Conservation (phyloP, 2,797 vertebrate genomes). For the Peromyscus attwateri region DNA sequence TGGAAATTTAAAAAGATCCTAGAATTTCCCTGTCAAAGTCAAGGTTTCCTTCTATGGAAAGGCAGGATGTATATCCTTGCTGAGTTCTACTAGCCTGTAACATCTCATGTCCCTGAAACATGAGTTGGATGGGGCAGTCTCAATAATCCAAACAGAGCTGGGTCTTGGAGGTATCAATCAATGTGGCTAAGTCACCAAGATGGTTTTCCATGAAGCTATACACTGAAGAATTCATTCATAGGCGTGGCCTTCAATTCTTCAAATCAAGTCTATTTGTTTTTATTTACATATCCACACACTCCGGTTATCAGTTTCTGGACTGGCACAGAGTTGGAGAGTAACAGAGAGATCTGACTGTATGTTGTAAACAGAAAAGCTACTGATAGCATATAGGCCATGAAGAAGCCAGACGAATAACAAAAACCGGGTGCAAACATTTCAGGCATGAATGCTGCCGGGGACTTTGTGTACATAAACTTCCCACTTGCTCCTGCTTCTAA, state of each 20-base stretch:
- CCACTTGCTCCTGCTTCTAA: slow-evolving; percentile 21
- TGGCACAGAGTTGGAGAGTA: neutral
- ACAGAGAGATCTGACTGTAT: neutral
- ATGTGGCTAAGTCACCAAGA: neutral
- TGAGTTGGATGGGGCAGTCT: neutral
- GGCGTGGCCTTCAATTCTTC: neutral
- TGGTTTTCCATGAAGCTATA: neutral
- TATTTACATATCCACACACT: slow-evolving; percentile 5
- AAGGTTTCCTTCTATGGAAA: slow-evolving; percentile 42
- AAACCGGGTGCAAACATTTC: slow-evolving; percentile 12
- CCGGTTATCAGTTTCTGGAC: slow-evolving; percentile 31
- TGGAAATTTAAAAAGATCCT: slow-evolving; percentile 10
- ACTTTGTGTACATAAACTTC: slow-evolving; percentile 26
- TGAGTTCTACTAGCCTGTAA: neutral
- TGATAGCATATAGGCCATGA: neutral
- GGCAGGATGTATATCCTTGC: neutral
- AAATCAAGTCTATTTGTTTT: neutral
- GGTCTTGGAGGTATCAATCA: neutral
- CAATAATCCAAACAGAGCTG: neutral
- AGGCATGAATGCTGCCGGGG: neutral
- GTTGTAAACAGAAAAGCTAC: slow-evolving; percentile 5
- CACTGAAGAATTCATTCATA: neutral
- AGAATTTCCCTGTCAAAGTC: neutral
- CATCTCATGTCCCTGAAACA: neutral
- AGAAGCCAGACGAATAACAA: neutral